A percentile compares a stretch with the other conserved stretches of the same genome.
Conservation (phyloP, 37 sponge, comb jelly and placozoan species). For the Chondrilla cf. caribensis region DNA sequence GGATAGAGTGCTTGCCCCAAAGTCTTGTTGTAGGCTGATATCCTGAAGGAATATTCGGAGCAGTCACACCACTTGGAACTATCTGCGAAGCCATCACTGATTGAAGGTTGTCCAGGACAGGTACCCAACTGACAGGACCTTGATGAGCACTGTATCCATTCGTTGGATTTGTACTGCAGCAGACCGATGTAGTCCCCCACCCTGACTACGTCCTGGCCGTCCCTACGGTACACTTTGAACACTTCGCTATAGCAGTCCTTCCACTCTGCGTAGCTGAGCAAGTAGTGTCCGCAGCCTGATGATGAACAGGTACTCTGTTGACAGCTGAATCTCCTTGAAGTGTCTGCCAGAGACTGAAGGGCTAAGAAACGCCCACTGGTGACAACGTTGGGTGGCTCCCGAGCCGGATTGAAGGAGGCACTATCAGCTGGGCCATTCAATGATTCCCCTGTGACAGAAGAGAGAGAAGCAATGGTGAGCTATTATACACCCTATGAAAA, state of each 20-base stretch:
- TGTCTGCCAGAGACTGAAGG: neutral
- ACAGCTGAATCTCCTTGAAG: neutral
- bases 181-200: constrained; percentile 12
- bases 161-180: neutral
- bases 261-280: constrained; percentile 4
- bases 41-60: neutral
- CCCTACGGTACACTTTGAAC: constrained; percentile 14
- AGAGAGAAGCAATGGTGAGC: no score
- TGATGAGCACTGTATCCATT: constrained; percentile 7
- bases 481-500: no score
- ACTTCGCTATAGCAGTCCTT: constrained; percentile 11
- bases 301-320: neutral
- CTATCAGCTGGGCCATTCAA: neutral
- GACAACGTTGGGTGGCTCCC: constrained; percentile 23
- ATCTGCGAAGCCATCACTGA: neutral
- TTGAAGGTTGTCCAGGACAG: constrained; percentile 1
- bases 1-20: neutral
- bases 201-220: constrained; percentile 2
- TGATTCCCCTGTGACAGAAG: neutral
- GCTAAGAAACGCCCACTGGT: neutral
- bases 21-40: constrained; percentile 25
- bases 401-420: neutral
- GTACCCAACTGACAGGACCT: constrained; percentile 4
- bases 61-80: constrained; percentile 14
- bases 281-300: neutral